These are phyloP conservation scores for Dermochelys coriacea DNA, from an alignment of 2,797 vertebrate species.

Conservation along the genomic window DNA sequence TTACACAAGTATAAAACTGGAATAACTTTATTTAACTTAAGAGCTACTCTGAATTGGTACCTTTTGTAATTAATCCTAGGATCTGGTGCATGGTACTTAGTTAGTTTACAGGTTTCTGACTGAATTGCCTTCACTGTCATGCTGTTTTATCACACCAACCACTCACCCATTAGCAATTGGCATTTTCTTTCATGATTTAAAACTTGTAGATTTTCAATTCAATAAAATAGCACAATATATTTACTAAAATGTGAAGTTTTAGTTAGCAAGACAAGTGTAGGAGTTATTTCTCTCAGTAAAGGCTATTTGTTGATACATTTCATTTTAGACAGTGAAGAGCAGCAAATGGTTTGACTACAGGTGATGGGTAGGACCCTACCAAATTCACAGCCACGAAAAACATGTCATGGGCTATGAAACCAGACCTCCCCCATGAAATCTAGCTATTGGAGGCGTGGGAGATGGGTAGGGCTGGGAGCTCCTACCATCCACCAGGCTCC, in stretches of 20 bases:
- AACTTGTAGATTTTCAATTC: not conserved
- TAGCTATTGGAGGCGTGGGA: too few species aligned
- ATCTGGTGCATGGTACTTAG: fast-evolving
- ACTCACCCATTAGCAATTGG: not conserved
- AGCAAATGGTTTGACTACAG: not conserved
- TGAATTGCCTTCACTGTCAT: not conserved
- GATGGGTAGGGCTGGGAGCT: too few species aligned
- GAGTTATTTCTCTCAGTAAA: not conserved
- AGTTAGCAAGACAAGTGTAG: not conserved
- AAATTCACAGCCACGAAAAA: too few species aligned
- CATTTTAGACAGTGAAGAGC: not conserved
- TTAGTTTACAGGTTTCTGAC: fast-evolving
- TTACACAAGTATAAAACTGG: fast-evolving
- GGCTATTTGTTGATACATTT: not conserved
- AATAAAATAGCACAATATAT: not conserved
- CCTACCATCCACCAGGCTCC: too few species aligned
- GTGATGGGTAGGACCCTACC: too few species aligned
- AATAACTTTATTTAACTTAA: not conserved
- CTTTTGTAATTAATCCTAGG: fast-evolving
- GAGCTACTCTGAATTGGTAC: not conserved
- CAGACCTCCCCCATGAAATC: too few species aligned
- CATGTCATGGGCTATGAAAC: too few species aligned
- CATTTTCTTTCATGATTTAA: not conserved
- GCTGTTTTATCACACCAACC: fast-evolving
- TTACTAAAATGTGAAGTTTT: not conserved